Evolutionary conservation across 2,113 vertebrate species (phyloP).

Genomic region (Euleptes europaea): DNA sequence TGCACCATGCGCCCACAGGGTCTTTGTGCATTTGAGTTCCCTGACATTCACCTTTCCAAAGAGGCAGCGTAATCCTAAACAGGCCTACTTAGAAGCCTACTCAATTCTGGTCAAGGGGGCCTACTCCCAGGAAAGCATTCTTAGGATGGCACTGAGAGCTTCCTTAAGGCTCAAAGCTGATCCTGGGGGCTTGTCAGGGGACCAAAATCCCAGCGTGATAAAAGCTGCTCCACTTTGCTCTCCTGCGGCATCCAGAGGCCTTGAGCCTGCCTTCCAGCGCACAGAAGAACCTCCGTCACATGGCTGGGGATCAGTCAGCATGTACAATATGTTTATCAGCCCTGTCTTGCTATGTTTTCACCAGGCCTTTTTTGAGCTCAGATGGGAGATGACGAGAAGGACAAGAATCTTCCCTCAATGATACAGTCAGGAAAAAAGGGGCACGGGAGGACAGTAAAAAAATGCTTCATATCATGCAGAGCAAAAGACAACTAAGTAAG

Average conservation of each 20-base stretch:
- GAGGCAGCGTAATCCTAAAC: no score
- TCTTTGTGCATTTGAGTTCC: not conserved
- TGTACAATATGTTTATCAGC: not conserved
- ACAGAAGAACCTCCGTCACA: not conserved
- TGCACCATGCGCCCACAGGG: not conserved
- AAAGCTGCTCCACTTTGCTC: not conserved
- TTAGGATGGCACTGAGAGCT: not conserved
- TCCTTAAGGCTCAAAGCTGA: not conserved
- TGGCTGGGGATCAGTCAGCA: not conserved
- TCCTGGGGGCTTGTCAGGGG: not conserved
- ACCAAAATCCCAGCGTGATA: not conserved
- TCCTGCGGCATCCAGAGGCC: not conserved
- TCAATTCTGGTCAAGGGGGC: no score
- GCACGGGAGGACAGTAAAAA: not conserved
- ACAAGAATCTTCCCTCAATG: not conserved
- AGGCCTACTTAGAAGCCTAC: no score
- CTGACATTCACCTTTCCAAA: not conserved
- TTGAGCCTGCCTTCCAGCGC: not conserved
- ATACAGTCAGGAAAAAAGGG: not conserved
- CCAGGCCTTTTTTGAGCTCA: not conserved
- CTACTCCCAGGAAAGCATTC: no score
- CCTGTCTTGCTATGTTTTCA: not conserved
- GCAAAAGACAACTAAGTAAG: not conserved
- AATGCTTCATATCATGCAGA: constrained; percentile 9
- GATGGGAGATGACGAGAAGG: not conserved